Percentiles rank a stretch among this genome's conserved stretches.
phyloP scores from a whole-genome alignment of 2,113 vertebrate genomes.

The Rhinoptilus africanus region DNA sequence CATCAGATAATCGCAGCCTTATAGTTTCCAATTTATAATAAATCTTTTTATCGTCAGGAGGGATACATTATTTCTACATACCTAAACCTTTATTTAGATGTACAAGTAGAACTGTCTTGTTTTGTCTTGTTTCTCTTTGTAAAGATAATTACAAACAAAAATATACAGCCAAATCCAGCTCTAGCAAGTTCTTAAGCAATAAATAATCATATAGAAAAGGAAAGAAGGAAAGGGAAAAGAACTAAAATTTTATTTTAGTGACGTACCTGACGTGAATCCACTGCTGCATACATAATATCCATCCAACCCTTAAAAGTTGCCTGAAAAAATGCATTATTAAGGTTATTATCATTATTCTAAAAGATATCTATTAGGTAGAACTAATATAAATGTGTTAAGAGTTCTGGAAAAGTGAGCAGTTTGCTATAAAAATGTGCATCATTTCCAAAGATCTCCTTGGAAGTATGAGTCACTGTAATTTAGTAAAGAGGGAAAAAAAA shows the following conservation, averaged over 20 bases:
- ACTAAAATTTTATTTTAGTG: background rate
- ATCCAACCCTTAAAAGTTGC: slow-evolving; percentile 81
- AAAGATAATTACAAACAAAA: background rate
- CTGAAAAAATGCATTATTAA: slow-evolving; percentile 40
- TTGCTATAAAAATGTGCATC: background rate
- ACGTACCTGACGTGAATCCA: slow-evolving; percentile 66
- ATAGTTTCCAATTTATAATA: background rate
- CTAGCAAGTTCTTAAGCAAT: background rate
- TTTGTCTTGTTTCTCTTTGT: background rate
- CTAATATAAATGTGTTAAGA: background rate
- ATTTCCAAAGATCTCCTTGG: background rate
- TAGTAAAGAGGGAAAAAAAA: background rate
- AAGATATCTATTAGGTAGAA: background rate
- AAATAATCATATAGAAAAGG: background rate
- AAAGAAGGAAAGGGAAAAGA: background rate
- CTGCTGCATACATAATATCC: slow-evolving; percentile 77
- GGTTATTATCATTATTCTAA: background rate
- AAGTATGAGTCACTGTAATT: background rate
- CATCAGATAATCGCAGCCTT: background rate
- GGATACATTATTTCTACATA: background rate
- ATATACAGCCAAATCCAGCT: background rate
- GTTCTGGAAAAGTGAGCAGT: background rate
- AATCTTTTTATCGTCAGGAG: background rate
- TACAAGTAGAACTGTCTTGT: background rate
- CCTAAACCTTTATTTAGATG: background rate